Evolutionary conservation across 2,888 invertebrate species (phyloP).

Genomic region (Dryocosmus kuriphilus): DNA sequence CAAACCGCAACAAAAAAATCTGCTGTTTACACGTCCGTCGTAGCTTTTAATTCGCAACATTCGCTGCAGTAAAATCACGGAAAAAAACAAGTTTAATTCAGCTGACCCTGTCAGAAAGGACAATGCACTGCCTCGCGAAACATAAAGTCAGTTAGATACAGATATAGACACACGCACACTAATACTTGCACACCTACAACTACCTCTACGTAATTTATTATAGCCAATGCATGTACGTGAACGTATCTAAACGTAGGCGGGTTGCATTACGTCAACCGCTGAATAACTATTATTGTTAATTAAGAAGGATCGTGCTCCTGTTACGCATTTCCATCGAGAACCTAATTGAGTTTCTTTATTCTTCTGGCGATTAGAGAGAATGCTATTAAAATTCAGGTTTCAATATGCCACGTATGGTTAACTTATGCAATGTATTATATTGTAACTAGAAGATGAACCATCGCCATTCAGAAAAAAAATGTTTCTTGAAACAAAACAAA

Average conservation of each 20-base stretch:
- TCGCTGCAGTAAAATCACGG: slow-evolving; percentile 47
- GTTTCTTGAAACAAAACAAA: no score
- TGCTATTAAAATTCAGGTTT: not conserved
- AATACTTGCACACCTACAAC: slow-evolving; percentile 2
- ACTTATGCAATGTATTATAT: no score
- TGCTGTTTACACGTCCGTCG: not conserved
- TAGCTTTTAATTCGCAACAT: slow-evolving; percentile 48
- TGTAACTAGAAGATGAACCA: no score
- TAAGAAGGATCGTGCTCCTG: slow-evolving; percentile 60
- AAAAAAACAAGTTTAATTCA: slow-evolving; percentile 51
- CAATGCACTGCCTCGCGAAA: slow-evolving; percentile 58
- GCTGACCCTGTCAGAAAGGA: slow-evolving; percentile 55
- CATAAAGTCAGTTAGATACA: slow-evolving; percentile 54
- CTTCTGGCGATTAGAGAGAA: not conserved
- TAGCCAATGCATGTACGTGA: slow-evolving; percentile 48
- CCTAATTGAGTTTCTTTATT: slow-evolving; percentile 32
- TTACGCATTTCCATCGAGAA: slow-evolving; percentile 56
- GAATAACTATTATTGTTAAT: slow-evolving; percentile 63
- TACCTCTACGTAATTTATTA: slow-evolving; percentile 32
- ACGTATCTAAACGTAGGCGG: slow-evolving; percentile 55
- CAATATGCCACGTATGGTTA: not conserved
- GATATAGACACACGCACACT: slow-evolving; percentile 51
- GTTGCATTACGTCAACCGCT: slow-evolving; percentile 55
- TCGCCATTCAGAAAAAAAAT: no score
- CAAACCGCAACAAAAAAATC: not conserved